Base-by-base conservation (phyloP, 2,888 invertebrate genomes). In the Drosophila meridionalis region DNA sequence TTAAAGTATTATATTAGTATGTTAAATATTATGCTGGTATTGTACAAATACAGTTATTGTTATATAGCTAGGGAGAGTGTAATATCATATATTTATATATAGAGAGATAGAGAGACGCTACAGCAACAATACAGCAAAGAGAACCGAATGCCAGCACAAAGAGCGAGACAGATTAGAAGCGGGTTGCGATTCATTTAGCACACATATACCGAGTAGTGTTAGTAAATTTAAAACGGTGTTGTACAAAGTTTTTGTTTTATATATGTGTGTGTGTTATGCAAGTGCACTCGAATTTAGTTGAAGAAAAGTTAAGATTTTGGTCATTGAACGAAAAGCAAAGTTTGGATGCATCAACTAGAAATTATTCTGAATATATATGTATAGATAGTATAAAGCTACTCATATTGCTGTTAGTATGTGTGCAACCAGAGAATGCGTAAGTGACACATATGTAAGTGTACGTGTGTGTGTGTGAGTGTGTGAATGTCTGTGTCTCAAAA, bases 401-500 rank as follows among this genome's bases (percentile, higher is more conserved):
- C 79, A 71, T 74, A 76, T 55, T 64, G 66, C 61, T 76, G 80
- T 76, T 73, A 69, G 66, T 70, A 43, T 7, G 36, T 72, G 52
- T 63, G 63, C 69, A 56, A 65, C 53, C 56, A 53, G 67, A 50
- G 63, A 58, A 65, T 50, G 60, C 5, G 36, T 57, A 62, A 42
- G 56, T 57, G 30, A 40, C 55, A 52, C 34, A 36, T 73, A 65
- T 69, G 50, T 71, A 40, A 6, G n/a, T 40, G 28, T 69, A 45
- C 47, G 47, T 75, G 42, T 52, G 32, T 48, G 61, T 62, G 14
- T 57, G 28, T 59, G 61, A 69, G 57, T 55, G 53, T 67, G 64
- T 64, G 61, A 68, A 43, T 59, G 55, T 72, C 47, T 66, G 76
- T 76, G 72, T 82, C 68, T 82, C 74, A 86, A 87, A 90, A 85